Evolutionary conservation across 2,888 invertebrate genomes (phyloP).

Genomic region (Leistus spinibarbis): DNA sequence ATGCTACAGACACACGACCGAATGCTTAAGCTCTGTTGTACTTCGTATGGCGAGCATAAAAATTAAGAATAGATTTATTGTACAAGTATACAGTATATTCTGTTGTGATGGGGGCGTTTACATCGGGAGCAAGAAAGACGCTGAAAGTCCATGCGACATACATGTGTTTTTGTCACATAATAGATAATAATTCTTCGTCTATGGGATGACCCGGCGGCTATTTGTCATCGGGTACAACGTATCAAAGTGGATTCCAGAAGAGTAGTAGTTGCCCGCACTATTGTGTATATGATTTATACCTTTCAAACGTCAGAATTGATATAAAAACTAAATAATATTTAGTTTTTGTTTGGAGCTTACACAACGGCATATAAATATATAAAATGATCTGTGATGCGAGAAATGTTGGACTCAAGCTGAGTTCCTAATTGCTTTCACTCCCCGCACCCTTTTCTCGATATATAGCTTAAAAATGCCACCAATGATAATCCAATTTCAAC

Average conservation of each 20-base stretch:
- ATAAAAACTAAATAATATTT: not conserved
- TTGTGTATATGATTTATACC: not conserved
- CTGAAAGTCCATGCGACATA: slow-evolving; percentile 47
- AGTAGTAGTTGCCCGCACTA: not conserved
- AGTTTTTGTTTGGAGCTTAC: not conserved
- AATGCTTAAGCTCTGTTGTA: too few species aligned
- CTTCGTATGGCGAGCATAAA: too few species aligned
- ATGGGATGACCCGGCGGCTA: slow-evolving; percentile 50
- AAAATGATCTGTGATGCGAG: not conserved
- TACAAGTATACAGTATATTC: not conserved
- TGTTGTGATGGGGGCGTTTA: slow-evolving; percentile 47
- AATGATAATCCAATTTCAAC: not conserved
- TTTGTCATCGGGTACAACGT: slow-evolving; percentile 49
- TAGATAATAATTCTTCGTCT: slow-evolving; percentile 55
- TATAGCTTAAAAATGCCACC: not conserved
- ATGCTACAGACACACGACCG: too few species aligned
- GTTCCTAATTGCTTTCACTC: not conserved
- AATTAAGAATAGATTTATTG: too few species aligned
- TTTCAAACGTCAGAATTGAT: not conserved
- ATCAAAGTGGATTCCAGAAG: not conserved
- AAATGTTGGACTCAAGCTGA: not conserved
- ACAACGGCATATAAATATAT: not conserved
- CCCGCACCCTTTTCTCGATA: not conserved
- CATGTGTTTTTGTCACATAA: slow-evolving; percentile 59
- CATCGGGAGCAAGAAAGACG: slow-evolving; percentile 50